Evolutionary conservation across 1,140 invertebrate genomes (phyloP).

Genomic region (Drosophila seguyi): DNA sequence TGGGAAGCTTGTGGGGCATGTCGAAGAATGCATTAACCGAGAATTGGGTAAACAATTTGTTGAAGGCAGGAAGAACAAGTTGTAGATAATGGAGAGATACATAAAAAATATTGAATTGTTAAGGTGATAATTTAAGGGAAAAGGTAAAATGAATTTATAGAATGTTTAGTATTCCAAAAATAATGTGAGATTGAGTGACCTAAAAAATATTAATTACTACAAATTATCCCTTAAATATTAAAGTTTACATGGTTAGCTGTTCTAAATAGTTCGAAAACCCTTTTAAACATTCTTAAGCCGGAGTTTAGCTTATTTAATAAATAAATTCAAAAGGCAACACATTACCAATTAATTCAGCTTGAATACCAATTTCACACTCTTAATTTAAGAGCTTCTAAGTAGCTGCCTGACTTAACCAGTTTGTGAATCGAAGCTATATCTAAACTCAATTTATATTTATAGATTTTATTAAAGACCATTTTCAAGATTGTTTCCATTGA

Average conservation of each 20-base stretch:
- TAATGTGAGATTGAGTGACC: background rate
- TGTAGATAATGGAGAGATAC: conserved; percentile 4
- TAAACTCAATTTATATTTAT: conserved; percentile 20
- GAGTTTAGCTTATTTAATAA: background rate
- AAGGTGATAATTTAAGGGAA: conserved; percentile 12
- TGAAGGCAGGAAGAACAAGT: background rate
- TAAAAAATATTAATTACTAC: background rate
- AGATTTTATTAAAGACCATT: conserved; percentile 26
- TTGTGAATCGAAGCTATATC: background rate
- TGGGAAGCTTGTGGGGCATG: conserved; percentile 19
- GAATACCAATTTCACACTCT: background rate
- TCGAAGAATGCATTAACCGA: conserved; percentile 22
- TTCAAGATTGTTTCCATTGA: conserved; percentile 22
- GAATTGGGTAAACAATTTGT: conserved; percentile 12
- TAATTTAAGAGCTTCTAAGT: conserved; percentile 8
- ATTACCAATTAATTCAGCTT: conserved; percentile 6
- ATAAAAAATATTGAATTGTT: too few species aligned
- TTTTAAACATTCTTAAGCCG: background rate
- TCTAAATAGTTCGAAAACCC: background rate
- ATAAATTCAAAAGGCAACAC: background rate
- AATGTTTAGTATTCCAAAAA: background rate
- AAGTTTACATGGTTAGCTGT: too few species aligned
- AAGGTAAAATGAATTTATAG: background rate
- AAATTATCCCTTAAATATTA: background rate
- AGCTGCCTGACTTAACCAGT: conserved; percentile 7